Conservation (phyloP, 92 coral and sea anemone genomes). For the Hydrozoanthus gracilis region DNA sequence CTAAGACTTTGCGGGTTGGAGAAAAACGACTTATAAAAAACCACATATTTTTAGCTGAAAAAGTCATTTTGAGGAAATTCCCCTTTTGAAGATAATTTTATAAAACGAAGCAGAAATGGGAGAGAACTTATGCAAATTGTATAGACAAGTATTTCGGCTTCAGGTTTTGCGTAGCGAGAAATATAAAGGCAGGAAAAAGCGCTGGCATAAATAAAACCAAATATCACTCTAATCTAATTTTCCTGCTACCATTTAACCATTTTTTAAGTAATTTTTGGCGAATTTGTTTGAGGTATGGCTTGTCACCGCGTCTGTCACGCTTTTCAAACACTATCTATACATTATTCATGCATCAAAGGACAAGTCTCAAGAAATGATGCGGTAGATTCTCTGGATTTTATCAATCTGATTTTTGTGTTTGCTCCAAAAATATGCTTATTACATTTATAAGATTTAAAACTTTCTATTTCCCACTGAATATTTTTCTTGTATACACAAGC, state of each 20-base stretch:
- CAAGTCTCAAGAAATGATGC: background rate
- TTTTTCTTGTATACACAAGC: background rate
- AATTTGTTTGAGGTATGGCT: background rate
- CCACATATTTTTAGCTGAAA: background rate
- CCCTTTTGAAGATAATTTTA: background rate
- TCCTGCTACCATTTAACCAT: too few species aligned
- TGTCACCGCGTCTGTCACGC: slow-evolving; percentile 9
- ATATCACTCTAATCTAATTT: too few species aligned
- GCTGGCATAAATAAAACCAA: too few species aligned
- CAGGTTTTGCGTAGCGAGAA: too few species aligned
- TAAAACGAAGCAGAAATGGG: background rate
- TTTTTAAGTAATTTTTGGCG: background rate
- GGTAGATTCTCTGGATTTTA: background rate
- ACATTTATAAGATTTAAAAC: background rate
- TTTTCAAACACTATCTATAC: background rate
- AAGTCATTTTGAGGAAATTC: background rate
- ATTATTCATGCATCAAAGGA: slow-evolving; percentile 29
- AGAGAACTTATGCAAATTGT: background rate
- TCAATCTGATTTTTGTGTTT: slow-evolving; percentile 8
- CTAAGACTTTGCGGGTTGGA: too few species aligned
- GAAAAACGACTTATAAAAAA: background rate
- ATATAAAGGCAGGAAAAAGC: too few species aligned
- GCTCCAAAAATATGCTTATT: slow-evolving; percentile 1
- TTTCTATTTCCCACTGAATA: background rate
- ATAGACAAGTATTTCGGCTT: background rate